Base-by-base conservation (phyloP, 2,797 vertebrate genomes). In the Rachycentron canadum region DNA sequence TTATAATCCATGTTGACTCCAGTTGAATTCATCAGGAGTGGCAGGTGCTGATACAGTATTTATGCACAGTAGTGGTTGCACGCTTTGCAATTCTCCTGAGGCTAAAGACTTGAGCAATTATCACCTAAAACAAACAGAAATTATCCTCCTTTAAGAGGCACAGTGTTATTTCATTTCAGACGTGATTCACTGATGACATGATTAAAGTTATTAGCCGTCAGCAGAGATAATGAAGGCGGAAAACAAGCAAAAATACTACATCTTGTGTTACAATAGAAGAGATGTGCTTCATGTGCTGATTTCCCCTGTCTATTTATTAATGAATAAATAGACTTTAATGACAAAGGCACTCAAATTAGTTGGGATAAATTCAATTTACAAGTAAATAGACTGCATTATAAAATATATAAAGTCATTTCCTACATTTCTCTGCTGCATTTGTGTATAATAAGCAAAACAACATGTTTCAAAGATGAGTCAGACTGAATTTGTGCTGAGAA, bases 131-230 rank as follows among this genome's bases (percentile, higher is more conserved):
- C 77, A 87, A 85, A 88, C 87, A 86, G 59, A 52, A 78, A 83
- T 86, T 61, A 88, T 88, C 74, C 28, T 73, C 45, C 53, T 40
- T 72, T 60, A 19, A 76, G 65, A 84, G 73, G 67, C 73, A 81
- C 60, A 41, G 4, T 86, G 83, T 76, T 84, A 91, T 89, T 90
- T 71, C 19, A 79, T 78, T 74, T 79, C 76, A 89, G 89, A 88
- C 89, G 55, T 88, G 85, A 92, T 78, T 89, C 89, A 89, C 40
- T 49, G 36, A 73, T 55, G 77, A 67, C 49, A 60, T 11, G 55
- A 79, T 61, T 67, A 59, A 76, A 75, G 64, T 40, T 45, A 79
- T 91, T 78, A 69, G 80, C 50, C 47, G 40, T 69, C 65, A 68
- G 41, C 60, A 56, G 59, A 83, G 58, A 50, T 36, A 67, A 38